Base-by-base conservation (phyloP, 2,888 invertebrate species). In the Gonocerus acuteangulatus region DNA sequence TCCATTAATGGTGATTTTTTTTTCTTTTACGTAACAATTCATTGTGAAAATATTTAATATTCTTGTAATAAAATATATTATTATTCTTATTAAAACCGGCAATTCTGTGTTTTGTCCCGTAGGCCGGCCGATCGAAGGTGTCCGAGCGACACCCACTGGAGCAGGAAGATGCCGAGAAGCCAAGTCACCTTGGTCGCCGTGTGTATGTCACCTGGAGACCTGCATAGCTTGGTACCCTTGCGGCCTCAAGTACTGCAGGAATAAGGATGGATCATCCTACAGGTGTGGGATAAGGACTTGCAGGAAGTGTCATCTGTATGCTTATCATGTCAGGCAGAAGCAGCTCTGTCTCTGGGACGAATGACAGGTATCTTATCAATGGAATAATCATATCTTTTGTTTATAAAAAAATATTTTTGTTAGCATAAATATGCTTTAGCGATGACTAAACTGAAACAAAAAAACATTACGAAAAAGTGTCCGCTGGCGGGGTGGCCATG, bases 201-300 rank as follows among this genome's bases (percentile, higher is more conserved):
- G 94, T 73, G 81, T 86, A 57, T 94, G 94, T 73, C 86, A 86
- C 60, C 78, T 93, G 69, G 89, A 93, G 78, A 82, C 86, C 65
- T 93, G 93, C 74, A 86, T 95, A 57, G 92, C 92, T 58, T 95
- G 95, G 95, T 95, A 93, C 75, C 95, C 95, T 0, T 95, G 95
- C 74, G 93, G 92, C 19, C 79, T 95, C 45, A 95, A 95, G 73
- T 95, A 93, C 76, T 95, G 95, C 76, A 89, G 91, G 71, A 87
- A 87, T 47, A 87, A 87, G 73, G 82, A 83, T 47, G 65, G 68
- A 61, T 59, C 66, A n/a, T 67, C 64, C 59, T 70, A 70, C 77
- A 81, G 95, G 57, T 95, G 95, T 74, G 95, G 95, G 67, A 95
- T 95, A 72, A 93, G 94, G 76, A 95, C 95, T 0, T 95, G 95